Base-by-base conservation (phyloP, 2,797 vertebrate species). In the Botia kubotai region DNA sequence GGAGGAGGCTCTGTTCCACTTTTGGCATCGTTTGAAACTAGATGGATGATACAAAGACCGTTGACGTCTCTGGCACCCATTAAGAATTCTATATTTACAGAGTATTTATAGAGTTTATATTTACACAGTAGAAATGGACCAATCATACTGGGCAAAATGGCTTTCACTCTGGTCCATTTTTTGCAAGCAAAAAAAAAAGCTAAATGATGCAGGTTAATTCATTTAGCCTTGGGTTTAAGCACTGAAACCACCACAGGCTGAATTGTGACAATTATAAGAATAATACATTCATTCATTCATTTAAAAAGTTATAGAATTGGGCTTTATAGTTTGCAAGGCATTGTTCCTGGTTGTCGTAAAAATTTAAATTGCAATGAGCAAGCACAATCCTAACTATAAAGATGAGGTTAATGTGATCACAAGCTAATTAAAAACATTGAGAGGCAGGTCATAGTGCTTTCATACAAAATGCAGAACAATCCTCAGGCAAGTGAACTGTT, bases 1-100 rank as follows among this genome's bases (percentile, higher is more conserved):
- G 83, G 58, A 77, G 78, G 67, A 21, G 60, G 83, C 79, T 75
- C 87, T 87, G 85, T 90, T 92, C 83, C 79, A 85, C 80, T 87
- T 83, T 75, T 72, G 71, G 75, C 82, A 81, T 77, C 43, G 62
- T 83, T 76, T 83, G 67, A 80, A 75, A 72, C 26, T 65, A 81
- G 75, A 69, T 69, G 55, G 67, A 68, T 86, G 79, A 86, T 83
- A 71, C 46, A 58, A 75, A 75, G 75, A 63, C 52, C 62, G 78
- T 76, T 26, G 16, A 72, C 75, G 48, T 69, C 55, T 48, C 67
- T 72, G 33, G 46, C 60, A 75, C 43, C 71, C 60, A 75, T 72
- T 29, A 79, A 76, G 52, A 77, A 79, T 81, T 58, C 48, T 26
- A 26, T 26, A 26, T 26, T 26, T 67, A 60, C 57, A 43, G 33